Evolutionary conservation across 2,113 vertebrate genomes (phyloP).

Genomic region (Gadus chalcogrammus): DNA sequence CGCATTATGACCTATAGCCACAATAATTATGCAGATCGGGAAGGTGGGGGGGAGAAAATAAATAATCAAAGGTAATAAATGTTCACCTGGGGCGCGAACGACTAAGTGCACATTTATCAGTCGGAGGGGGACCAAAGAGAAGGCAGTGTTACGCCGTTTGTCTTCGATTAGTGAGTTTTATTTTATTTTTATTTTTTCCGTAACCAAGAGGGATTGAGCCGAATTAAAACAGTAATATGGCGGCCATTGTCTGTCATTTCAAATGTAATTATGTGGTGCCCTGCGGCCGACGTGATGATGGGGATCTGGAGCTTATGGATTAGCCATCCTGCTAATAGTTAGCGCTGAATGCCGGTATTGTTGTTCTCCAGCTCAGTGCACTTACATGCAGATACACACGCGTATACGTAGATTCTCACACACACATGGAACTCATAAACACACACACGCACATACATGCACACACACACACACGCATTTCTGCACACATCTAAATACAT

Average conservation of each 20-base stretch:
- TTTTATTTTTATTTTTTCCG: constrained; percentile 31
- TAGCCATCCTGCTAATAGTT: constrained; percentile 46
- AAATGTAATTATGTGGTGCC: constrained; percentile 72
- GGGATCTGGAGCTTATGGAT: constrained; percentile 52
- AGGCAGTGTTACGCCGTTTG: constrained; percentile 28
- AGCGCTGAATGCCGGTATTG: neutral
- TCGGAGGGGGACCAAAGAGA: constrained; percentile 46
- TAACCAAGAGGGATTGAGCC: constrained; percentile 57
- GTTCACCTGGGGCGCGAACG: constrained; percentile 54
- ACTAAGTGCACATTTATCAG: constrained; percentile 60
- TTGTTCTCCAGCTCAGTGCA: neutral
- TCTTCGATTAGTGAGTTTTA: constrained; percentile 32
- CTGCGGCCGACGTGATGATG: constrained; percentile 30
- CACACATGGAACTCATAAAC: neutral
- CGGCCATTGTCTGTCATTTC: constrained; percentile 66
- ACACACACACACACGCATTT: neutral
- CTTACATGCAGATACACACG: neutral
- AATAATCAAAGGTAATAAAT: constrained; percentile 69
- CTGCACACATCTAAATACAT: neutral
- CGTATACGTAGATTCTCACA: neutral
- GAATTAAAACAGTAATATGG: constrained; percentile 58
- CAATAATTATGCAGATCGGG: constrained; percentile 67
- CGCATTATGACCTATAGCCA: constrained; percentile 68
- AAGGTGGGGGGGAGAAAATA: constrained; percentile 50
- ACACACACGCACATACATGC: neutral